Conservation (phyloP, 2,113 vertebrate genomes). For the Dasyurus viverrinus region DNA sequence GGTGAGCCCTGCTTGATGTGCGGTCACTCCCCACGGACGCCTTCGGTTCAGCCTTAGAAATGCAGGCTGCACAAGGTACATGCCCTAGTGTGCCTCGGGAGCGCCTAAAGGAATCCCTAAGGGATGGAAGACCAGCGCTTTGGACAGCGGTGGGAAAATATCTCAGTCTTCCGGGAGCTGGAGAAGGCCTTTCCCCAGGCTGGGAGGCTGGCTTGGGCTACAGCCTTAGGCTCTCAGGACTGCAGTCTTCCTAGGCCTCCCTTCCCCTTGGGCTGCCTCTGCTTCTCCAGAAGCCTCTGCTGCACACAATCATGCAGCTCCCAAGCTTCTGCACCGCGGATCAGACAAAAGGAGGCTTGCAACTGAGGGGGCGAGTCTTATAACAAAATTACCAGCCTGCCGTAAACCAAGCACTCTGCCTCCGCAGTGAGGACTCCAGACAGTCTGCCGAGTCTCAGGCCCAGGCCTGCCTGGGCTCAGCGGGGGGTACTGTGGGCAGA, state of each 20-base stretch:
- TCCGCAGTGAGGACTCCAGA: constrained; percentile 16
- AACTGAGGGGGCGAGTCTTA: not conserved
- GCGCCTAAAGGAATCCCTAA: not conserved
- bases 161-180: not conserved
- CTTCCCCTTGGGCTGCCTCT: not conserved
- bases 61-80: not conserved
- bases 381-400: constrained; percentile 20
- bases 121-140: not conserved
- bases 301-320: accelerated
- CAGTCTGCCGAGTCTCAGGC: constrained; percentile 25
- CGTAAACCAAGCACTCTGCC: not conserved
- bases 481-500: constrained; percentile 53
- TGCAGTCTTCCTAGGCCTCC: not conserved
- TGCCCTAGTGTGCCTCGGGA: not conserved
- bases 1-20: not conserved
- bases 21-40: not conserved
- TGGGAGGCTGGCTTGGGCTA: not conserved
- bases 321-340: accelerated
- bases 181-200: not conserved
- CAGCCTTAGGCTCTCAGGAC: no score
- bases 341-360: not conserved
- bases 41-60: not conserved
- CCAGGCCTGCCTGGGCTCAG: constrained; percentile 27
- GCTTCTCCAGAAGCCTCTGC: accelerated
- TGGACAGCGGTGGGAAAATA: not conserved